A percentile compares a stretch with the other conserved stretches of the same genome.
phyloP scores from a whole-genome alignment of 1,140 invertebrate species.

The Carposina sasakii region DNA sequence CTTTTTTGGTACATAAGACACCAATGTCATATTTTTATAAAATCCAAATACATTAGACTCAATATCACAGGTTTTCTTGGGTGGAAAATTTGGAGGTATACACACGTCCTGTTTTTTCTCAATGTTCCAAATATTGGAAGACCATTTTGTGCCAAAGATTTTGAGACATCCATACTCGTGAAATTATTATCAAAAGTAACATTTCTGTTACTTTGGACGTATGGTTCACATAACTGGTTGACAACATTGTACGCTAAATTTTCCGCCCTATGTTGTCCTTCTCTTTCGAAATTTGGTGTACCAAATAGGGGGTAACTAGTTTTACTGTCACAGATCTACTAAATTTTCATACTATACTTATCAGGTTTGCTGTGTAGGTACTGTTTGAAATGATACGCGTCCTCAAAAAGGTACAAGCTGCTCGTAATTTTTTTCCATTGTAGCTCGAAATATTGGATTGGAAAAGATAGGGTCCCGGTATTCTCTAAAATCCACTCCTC shows the following conservation, averaged over 20 bases:
- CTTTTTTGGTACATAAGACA: constrained; percentile 33
- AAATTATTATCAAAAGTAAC: constrained; percentile 37
- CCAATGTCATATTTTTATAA: constrained; percentile 25
- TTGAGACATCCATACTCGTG: constrained; percentile 23
- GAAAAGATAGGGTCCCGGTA: not conserved
- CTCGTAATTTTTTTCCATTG: constrained; percentile 34
- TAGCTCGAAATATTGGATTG: not conserved
- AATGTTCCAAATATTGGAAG: constrained; percentile 22
- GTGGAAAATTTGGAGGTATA: constrained; percentile 14
- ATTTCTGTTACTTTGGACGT: too few relatives aligned
- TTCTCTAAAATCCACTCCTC: not conserved
- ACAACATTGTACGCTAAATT: constrained; percentile 17
- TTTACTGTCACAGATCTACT: constrained; percentile 15
- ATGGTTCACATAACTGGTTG: constrained; percentile 18
- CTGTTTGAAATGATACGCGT: constrained; percentile 34
- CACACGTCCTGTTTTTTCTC: constrained; percentile 7
- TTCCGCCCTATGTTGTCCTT: constrained; percentile 7
- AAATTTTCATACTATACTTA: constrained; percentile 62
- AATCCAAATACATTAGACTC: constrained; percentile 29
- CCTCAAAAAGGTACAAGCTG: constrained; percentile 38
- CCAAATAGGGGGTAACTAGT: constrained; percentile 5
- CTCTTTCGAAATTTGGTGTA: constrained; percentile 7
- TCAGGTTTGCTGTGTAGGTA: constrained; percentile 62
- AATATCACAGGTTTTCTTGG: constrained; percentile 1
- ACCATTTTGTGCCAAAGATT: constrained; percentile 19